Conservation (phyloP, 2,888 invertebrate species). For the Nomada fucata region DNA sequence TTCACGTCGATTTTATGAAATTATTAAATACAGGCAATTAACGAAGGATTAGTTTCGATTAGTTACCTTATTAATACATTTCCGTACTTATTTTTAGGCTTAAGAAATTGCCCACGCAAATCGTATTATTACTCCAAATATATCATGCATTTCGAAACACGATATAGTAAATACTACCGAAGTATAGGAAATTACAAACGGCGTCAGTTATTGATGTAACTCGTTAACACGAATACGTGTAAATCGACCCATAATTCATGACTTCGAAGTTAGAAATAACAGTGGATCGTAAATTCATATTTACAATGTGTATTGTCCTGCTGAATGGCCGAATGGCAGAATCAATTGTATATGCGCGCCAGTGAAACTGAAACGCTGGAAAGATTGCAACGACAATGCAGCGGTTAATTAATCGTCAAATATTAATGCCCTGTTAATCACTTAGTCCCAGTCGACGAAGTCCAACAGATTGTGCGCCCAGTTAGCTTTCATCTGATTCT, state of each 20-base stretch:
- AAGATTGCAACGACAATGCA: constrained; percentile 16
- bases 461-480: constrained; percentile 35
- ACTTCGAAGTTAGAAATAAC: neutral
- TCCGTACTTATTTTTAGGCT: too few species aligned
- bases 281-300: neutral
- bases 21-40: too few species aligned
- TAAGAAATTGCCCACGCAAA: too few species aligned
- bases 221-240: neutral
- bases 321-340: neutral
- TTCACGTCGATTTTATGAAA: too few species aligned
- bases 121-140: too few species aligned
- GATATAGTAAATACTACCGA: too few species aligned
- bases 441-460: constrained; percentile 40
- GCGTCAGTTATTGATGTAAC: neutral
- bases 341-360: neutral
- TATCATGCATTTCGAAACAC: too few species aligned
- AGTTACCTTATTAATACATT: too few species aligned
- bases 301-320: neutral
- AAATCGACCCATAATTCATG: neutral
- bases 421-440: constrained; percentile 57
- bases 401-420: constrained; percentile 59
- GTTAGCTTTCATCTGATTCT: constrained; percentile 57
- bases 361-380: neutral
- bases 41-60: too few species aligned
- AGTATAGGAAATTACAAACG: neutral